Base-by-base conservation (phyloP, 2,113 vertebrate species). In the Eira barbara region DNA sequence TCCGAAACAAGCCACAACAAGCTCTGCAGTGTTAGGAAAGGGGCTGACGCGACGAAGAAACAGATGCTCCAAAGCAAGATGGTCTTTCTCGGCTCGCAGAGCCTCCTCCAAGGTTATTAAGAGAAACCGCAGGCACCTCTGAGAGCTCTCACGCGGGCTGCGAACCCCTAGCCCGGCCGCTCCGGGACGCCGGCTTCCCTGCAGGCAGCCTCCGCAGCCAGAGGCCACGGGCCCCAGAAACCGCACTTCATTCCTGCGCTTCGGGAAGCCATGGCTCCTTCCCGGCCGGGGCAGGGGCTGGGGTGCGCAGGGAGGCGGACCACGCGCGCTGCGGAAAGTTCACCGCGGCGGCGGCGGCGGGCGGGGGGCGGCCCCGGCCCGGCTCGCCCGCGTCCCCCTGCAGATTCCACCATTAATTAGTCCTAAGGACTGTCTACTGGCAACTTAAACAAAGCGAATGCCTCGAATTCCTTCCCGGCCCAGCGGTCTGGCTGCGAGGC, bases 371-470 rank as follows among this genome's bases (percentile, higher is more conserved):
- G 94, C 88, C 85, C 91, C 36, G 85, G 55, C n/a, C 93, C 91
- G 71, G 65, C 92, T 71, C 57, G 74, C 79, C 87, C 82, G 94
- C 83, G 92, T 97, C 86, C 97, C 97, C 95, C 94, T 95, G 97
- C 98, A 95, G 98, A 98, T 97, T 98, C 98, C 98, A 98, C 96
- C 97, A 97, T 97, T 98, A 98, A 98, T 98, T 98, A 98, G 98
- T 97, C 93, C 97, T 89, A 59, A 93, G 95, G 96, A 98, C 97
- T 97, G 95, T 97, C 81, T 98, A 97, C 97, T 91, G 97, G 96
- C 98, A 98, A 97, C 97, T 96, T 95, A 98, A 98, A 99, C 98
- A 99, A 99, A 99, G 98, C 98, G 97, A 98, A 99, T 99, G 98
- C 98, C 98, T 98, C 96, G 57, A 95, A 98, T 98, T 98, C 98